Evolutionary conservation across 2,797 vertebrate species (phyloP).

Genomic region (Octomys mimax): DNA sequence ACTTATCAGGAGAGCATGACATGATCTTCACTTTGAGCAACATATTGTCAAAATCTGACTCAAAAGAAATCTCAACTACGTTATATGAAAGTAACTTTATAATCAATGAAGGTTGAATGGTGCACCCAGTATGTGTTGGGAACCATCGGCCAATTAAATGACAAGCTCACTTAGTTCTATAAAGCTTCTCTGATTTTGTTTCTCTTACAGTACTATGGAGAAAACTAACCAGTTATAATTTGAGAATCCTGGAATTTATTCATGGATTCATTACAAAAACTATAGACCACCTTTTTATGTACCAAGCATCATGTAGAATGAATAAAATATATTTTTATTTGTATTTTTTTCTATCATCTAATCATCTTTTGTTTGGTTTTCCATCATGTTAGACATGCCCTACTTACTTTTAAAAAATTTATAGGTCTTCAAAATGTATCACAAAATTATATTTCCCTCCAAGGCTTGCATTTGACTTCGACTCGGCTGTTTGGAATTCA

Average conservation of each 20-base stretch:
- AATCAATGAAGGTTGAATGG: not conserved
- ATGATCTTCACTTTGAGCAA: slow-evolving; percentile 20
- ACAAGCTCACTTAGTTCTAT: not conserved
- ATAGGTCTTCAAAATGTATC: slow-evolving; percentile 76
- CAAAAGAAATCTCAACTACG: not conserved
- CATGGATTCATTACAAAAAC: slow-evolving; percentile 25
- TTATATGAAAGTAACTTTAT: not conserved
- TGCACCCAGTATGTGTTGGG: not conserved
- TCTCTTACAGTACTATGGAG: not conserved
- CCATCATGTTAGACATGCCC: slow-evolving; percentile 72
- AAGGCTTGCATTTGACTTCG: slow-evolving; percentile 77
- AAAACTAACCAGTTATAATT: not conserved
- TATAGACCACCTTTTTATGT: not conserved
- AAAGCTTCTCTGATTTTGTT: not conserved
- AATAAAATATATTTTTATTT: slow-evolving; percentile 71
- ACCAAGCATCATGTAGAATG: not conserved
- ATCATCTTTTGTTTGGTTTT: slow-evolving; percentile 83
- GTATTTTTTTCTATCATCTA: slow-evolving; percentile 72
- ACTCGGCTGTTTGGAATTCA: slow-evolving; percentile 80
- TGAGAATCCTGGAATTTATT: not conserved
- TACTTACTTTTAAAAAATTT: slow-evolving; percentile 80
- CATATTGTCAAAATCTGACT: not conserved
- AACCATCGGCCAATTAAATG: not conserved
- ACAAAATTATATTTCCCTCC: slow-evolving; percentile 81
- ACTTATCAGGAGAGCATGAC: not conserved